Evolutionary conservation across 2,888 invertebrate genomes (phyloP).

Genomic region (Cordilura impudica): DNA sequence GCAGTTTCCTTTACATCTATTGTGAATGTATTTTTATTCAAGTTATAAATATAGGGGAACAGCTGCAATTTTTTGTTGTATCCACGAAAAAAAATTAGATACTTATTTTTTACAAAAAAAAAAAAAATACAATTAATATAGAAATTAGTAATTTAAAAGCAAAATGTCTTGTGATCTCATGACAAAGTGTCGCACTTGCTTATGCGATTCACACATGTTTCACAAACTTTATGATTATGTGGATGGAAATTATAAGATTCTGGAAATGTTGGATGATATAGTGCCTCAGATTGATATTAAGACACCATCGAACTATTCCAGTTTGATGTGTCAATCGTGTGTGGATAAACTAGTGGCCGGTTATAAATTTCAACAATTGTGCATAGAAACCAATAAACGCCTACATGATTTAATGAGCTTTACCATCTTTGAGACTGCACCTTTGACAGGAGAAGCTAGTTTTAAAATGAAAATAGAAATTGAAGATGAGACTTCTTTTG

Average conservation of each 20-base stretch:
- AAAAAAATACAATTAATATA: not conserved
- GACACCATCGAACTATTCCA: slow-evolving; percentile 27
- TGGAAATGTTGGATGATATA: slow-evolving; percentile 49
- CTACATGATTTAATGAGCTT: slow-evolving; percentile 67
- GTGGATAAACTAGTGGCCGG: slow-evolving; percentile 78
- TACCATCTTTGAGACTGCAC: slow-evolving; percentile 9
- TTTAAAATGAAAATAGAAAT: slow-evolving; percentile 44
- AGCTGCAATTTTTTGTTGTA: slow-evolving; percentile 50
- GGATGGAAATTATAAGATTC: slow-evolving; percentile 45
- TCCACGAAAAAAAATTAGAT: slow-evolving; percentile 22
- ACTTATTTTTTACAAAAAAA: too few species aligned
- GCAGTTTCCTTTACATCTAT: slow-evolving; percentile 9
- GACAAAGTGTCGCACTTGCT: slow-evolving; percentile 53
- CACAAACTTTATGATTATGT: slow-evolving; percentile 49
- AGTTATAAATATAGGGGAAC: too few species aligned
- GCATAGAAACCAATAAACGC: slow-evolving; percentile 77
- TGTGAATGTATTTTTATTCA: not conserved
- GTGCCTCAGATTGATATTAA: slow-evolving; percentile 52
- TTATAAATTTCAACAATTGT: slow-evolving; percentile 79
- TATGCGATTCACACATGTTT: slow-evolving; percentile 16
- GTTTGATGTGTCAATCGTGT: slow-evolving; percentile 75
- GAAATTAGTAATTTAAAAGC: not conserved
- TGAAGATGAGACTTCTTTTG: slow-evolving; percentile 22
- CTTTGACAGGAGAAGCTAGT: slow-evolving; percentile 32
- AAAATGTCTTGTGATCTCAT: slow-evolving; percentile 26